Evolutionary conservation across 2,888 invertebrate genomes (phyloP), one percentile per base, ranked within the genome.

Genomic region (Meiosimyza decipiens): DNA sequence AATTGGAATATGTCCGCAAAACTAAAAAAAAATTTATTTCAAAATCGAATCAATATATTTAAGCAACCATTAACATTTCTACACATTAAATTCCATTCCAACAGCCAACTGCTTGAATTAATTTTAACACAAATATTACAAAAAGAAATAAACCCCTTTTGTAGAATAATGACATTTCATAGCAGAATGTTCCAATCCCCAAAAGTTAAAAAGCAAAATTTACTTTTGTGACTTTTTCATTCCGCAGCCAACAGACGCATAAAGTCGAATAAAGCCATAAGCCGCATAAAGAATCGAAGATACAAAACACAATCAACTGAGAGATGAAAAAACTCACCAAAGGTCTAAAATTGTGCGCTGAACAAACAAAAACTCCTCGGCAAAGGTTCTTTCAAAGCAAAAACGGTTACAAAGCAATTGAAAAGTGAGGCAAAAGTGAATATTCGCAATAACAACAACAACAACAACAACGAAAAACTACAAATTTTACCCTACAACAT

Each of bases 161-260:
- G 3, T n/a, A 16, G 22, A 12, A 40, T 54, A 70, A 9, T 18
- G 50, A 51, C 22, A 55, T 52, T 52, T 51, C 16, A 16, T 18
- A 52, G 67, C 13, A 22, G 9, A 57, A 49, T 13, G 9, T 60
- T 51, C 50, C 63, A 54, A 70, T 54, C 70, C 81, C 79, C 74
- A 81, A 80, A 84, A 84, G 83, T 83, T 84, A 84, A 84, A 84
- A 84, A 84, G 83, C 79, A 80, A 82, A 81, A 83, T 80, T 83
- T 79, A 81, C 82, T 84, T 83, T 83, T 77, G 79, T 83, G 84
- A 85, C 83, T 84, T 84, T 82, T 80, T 77, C 78, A 79, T 80
- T 79, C 74, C 80, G 66, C 66, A 70, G 71, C 66, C 62, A 72
- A 64, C 62, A 72, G 64, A 64, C 68, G 69, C 66, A 64, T 33